phyloP scores from a whole-genome alignment of 2,888 invertebrate species.

The Lordiphosa andalusiaca region DNA sequence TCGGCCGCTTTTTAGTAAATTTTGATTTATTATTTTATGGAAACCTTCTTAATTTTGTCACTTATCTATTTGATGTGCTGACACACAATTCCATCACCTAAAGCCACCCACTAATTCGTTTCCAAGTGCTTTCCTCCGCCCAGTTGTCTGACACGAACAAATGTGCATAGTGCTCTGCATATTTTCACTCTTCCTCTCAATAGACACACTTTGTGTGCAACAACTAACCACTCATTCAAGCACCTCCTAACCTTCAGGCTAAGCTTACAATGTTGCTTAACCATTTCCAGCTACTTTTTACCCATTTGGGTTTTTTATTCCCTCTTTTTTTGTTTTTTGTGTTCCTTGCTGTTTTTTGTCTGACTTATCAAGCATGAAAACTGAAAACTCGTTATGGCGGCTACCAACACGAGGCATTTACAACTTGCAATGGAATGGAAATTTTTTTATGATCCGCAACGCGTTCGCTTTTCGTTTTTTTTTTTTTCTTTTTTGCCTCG shows the following conservation, averaged over 20 bases:
- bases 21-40: no score
- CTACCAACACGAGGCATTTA: conserved; percentile 53
- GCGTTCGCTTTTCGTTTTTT: conserved; percentile 1
- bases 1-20: no score
- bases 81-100: no score
- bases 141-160: no score
- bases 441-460: conserved; percentile 57
- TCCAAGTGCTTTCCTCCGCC: no score
- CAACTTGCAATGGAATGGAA: conserved; percentile 54
- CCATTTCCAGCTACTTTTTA: conserved; percentile 1
- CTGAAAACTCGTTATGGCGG: conserved; percentile 36
- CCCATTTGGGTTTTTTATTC: no score
- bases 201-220: conserved; percentile 4
- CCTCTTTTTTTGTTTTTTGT: neutral
- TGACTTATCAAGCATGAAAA: conserved; percentile 27
- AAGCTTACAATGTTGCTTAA: conserved; percentile 11
- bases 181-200: conserved; percentile 1
- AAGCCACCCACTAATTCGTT: no score
- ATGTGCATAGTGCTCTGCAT: no score
- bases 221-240: neutral
- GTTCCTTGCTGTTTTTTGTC: conserved; percentile 3
- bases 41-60: no score
- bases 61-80: no score
- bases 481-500: no score
- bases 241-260: conserved; percentile 5